These are phyloP conservation scores for Felis catus DNA, from an alignment of 2,113 vertebrate species.

Conservation along the genomic window DNA sequence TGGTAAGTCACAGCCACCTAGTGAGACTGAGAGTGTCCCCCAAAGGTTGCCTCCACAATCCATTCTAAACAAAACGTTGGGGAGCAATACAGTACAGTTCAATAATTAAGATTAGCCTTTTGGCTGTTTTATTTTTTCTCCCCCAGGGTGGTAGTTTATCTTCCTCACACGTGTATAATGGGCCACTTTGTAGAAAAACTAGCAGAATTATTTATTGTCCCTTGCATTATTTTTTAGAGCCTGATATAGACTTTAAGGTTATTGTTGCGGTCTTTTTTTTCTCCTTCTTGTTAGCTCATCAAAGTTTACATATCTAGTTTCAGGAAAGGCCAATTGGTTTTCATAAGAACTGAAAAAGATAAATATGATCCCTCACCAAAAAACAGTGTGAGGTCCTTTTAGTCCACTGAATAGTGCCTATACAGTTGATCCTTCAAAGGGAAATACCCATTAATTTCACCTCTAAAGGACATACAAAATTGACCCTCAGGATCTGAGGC, in stretches of 20 bases:
- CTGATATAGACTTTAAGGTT: background rate
- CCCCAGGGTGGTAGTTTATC: background rate
- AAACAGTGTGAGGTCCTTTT: background rate
- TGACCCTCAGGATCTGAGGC: background rate
- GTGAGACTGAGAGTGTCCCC: background rate
- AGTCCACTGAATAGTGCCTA: background rate
- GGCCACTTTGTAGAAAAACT: background rate
- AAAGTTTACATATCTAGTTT: constrained; percentile 40
- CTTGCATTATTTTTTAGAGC: constrained; percentile 13
- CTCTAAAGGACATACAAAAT: constrained; percentile 26
- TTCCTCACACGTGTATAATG: background rate
- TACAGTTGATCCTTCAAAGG: constrained; percentile 46
- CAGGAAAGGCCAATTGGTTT: constrained; percentile 44
- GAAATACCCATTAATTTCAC: constrained; percentile 42
- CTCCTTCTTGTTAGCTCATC: background rate
- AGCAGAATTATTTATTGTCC: background rate
- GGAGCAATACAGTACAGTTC: background rate
- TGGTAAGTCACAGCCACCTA: background rate
- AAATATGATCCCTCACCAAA: constrained; percentile 41
- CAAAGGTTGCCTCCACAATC: background rate
- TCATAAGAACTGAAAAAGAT: constrained; percentile 41
- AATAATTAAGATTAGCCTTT: constrained; percentile 21
- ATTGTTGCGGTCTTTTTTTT: background rate
- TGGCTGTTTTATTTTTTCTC: background rate
- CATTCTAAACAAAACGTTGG: background rate